Percentiles rank a stretch among this genome's conserved stretches.
Evolutionary conservation across 2,113 vertebrate genomes (phyloP).

Genomic region (Gambusia affinis): DNA sequence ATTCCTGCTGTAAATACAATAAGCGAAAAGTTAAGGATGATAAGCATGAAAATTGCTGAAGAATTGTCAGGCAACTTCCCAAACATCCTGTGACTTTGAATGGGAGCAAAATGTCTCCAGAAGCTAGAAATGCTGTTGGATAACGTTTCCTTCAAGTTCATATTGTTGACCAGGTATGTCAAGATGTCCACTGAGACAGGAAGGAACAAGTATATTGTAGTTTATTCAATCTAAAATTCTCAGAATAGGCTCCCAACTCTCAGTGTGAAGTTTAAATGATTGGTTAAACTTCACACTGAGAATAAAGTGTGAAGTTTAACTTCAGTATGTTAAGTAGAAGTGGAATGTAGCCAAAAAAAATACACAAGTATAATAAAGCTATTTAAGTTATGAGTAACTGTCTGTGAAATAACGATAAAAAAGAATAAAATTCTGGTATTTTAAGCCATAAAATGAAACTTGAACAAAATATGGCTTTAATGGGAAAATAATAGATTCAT

Average conservation of each 20-base stretch:
- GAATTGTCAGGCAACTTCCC: neutral
- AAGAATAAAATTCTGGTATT: no score
- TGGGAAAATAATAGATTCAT: no score
- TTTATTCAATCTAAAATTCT: neutral
- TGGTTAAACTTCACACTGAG: neutral
- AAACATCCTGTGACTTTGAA: slow-evolving; percentile 26
- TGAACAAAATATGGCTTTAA: no score
- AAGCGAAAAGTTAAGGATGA: neutral
- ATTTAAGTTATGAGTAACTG: no score
- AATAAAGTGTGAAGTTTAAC: no score
- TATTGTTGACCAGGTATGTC: neutral
- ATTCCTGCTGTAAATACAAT: neutral
- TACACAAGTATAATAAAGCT: no score
- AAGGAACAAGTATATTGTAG: neutral
- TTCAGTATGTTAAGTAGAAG: no score
- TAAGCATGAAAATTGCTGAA: neutral
- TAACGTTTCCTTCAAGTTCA: neutral
- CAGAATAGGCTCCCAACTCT: neutral
- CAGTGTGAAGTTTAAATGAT: neutral
- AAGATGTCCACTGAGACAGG: neutral
- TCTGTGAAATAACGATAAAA: no score
- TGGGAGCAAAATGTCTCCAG: neutral
- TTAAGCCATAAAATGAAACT: no score
- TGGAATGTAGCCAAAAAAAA: no score
- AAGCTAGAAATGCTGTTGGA: no score